A percentile compares a stretch with the other conserved stretches of the same genome.
phyloP scores from a whole-genome alignment of 2,113 vertebrate species.

The Alethe diademata region DNA sequence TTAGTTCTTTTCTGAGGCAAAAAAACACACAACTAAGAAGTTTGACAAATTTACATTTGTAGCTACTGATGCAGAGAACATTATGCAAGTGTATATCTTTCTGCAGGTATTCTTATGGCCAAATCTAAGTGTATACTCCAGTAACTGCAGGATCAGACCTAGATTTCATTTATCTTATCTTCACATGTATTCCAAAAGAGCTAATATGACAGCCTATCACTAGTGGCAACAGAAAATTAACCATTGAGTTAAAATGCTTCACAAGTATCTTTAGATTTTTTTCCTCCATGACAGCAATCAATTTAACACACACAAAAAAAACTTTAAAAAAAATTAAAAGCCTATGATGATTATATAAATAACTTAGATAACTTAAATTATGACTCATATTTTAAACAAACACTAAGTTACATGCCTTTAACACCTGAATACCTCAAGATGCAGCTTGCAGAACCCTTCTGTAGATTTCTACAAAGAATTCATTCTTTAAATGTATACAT shows the following conservation, averaged over 20 bases:
- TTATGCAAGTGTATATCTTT: background rate
- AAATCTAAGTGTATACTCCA: background rate
- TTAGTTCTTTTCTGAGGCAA: background rate
- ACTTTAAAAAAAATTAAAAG: accelerated
- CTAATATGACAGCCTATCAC: background rate
- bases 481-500: background rate
- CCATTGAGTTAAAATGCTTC: background rate
- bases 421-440: background rate
- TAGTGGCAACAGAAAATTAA: background rate
- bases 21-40: background rate
- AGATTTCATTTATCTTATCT: background rate
- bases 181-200: background rate
- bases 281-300: background rate
- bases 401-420: background rate
- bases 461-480: background rate
- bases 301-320: background rate
- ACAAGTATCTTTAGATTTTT: background rate
- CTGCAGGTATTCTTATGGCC: background rate
- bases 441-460: background rate
- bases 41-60: background rate
- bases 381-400: background rate
- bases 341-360: background rate
- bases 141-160: background rate
- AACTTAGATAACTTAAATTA: background rate
- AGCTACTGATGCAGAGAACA: background rate